Evolutionary conservation across 1,140 invertebrate genomes (phyloP).

Genomic region (Zaprionus ghesquierei): DNA sequence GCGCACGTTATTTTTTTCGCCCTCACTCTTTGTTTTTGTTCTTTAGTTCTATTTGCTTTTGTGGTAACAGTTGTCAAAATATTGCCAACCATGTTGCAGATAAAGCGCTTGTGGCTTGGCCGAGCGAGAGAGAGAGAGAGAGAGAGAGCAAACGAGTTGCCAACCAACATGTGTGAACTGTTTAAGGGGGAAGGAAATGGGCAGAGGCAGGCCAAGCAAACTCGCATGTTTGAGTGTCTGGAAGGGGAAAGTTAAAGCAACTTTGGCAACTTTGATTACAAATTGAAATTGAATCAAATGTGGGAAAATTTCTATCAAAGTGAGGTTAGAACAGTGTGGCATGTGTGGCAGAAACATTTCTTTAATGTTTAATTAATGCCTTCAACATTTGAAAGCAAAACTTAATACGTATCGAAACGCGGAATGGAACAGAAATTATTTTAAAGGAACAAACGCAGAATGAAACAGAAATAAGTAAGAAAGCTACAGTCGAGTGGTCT

Average conservation of each 20-base stretch:
- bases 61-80: slow-evolving; percentile 80
- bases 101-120: slow-evolving; percentile 2
- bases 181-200: background rate
- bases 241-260: background rate
- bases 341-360: background rate
- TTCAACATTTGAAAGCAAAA: background rate
- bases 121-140: too few species aligned
- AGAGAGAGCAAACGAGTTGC: too few species aligned
- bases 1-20: background rate
- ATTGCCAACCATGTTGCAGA: slow-evolving; percentile 56
- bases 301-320: background rate
- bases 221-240: background rate
- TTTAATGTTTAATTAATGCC: too few species aligned
- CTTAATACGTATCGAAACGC: background rate
- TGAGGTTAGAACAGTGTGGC: background rate
- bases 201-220: background rate
- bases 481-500: too few species aligned
- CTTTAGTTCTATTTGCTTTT: slow-evolving; percentile 64
- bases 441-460: background rate
- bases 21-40: slow-evolving; percentile 31
- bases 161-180: background rate
- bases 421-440: background rate
- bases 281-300: background rate
- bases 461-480: background rate
- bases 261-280: background rate